Percentiles rank a stretch among this genome's conserved stretches.
phyloP scores from a whole-genome alignment of 2,113 vertebrate genomes.

The Spermophilus dauricus region DNA sequence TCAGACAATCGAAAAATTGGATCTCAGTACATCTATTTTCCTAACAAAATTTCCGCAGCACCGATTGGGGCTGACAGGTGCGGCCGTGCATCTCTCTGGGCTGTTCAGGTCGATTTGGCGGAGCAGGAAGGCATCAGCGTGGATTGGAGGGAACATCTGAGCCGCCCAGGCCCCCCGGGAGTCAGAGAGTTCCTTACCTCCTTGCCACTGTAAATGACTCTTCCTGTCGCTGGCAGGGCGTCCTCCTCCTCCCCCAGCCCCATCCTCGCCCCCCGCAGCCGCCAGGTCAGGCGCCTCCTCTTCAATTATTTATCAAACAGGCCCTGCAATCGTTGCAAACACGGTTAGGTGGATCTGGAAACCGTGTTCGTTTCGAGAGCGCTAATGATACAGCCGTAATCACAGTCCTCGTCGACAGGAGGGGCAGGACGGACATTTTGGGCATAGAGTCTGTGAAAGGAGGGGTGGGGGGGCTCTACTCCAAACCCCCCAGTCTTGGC shows the following conservation, averaged over 20 bases:
- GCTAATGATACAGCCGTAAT: not conserved
- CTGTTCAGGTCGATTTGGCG: slow-evolving; percentile 93
- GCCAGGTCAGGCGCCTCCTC: slow-evolving; percentile 64
- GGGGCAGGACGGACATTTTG: slow-evolving; percentile 7
- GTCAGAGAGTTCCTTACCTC: slow-evolving; percentile 83
- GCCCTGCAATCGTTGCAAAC: slow-evolving; percentile 85
- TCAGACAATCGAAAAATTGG: slow-evolving; percentile 91
- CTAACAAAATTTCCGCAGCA: slow-evolving; percentile 90
- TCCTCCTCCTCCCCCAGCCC: slow-evolving; percentile 61
- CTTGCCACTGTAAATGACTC: slow-evolving; percentile 86
- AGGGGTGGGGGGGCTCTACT: not conserved
- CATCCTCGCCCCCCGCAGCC: slow-evolving; percentile 28
- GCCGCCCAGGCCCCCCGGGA: slow-evolving; percentile 87
- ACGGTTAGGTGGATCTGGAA: slow-evolving; percentile 78
- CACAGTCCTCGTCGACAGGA: slow-evolving; percentile 55
- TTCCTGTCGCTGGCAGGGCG: slow-evolving; percentile 81
- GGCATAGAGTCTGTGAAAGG: no score
- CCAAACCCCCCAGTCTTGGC: not conserved
- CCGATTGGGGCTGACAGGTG: slow-evolving; percentile 91
- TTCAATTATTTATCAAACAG: slow-evolving; percentile 89
- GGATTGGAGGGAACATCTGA: slow-evolving; percentile 91
- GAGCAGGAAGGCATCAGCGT: slow-evolving; percentile 88
- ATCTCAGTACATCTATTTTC: slow-evolving; percentile 90
- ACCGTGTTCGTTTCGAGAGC: slow-evolving; percentile 56
- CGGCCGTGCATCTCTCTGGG: slow-evolving; percentile 86